Percentiles rank a stretch among this genome's conserved stretches.
Conservation (phyloP, 2,113 vertebrate species). For the Spilogale gracilis region DNA sequence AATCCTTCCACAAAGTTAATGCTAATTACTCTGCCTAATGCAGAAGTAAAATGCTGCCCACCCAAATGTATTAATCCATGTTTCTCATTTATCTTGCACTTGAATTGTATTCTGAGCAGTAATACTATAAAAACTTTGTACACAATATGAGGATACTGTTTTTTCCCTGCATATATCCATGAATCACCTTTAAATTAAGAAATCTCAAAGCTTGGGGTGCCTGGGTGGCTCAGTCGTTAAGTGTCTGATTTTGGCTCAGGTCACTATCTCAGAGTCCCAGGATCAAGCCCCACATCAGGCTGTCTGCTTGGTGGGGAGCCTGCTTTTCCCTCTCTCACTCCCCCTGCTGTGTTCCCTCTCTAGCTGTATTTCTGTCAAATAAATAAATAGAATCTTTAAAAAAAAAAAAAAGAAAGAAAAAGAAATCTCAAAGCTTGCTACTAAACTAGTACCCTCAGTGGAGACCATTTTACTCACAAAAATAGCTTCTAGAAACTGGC, state of each 20-base stretch:
- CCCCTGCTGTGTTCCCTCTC: too few relatives aligned
- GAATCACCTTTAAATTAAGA: constrained; percentile 19
- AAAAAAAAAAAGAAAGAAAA: neutral
- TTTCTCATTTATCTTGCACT: neutral
- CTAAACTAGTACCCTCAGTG: neutral
- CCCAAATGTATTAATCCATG: neutral
- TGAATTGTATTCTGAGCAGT: constrained; percentile 24
- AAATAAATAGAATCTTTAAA: too few relatives aligned
- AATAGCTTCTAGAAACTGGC: constrained; percentile 50
- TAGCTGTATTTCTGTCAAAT: too few relatives aligned
- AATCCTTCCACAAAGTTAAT: constrained; percentile 17
- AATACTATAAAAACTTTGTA: neutral
- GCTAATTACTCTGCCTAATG: neutral
- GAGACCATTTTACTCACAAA: constrained; percentile 47
- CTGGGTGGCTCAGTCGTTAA: too few relatives aligned
- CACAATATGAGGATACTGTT: neutral
- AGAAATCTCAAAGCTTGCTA: neutral
- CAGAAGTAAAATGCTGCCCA: neutral
- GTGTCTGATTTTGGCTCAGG: too few relatives aligned
- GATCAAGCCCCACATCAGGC: too few relatives aligned
- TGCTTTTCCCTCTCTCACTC: too few relatives aligned
- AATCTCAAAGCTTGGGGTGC: neutral
- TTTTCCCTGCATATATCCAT: constrained; percentile 1
- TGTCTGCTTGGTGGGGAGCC: too few relatives aligned
- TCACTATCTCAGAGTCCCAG: too few relatives aligned